Percentiles rank a stretch among this genome's conserved stretches.
Evolutionary conservation across 2,888 invertebrate species (phyloP).

Genomic region (Acronicta alni): DNA sequence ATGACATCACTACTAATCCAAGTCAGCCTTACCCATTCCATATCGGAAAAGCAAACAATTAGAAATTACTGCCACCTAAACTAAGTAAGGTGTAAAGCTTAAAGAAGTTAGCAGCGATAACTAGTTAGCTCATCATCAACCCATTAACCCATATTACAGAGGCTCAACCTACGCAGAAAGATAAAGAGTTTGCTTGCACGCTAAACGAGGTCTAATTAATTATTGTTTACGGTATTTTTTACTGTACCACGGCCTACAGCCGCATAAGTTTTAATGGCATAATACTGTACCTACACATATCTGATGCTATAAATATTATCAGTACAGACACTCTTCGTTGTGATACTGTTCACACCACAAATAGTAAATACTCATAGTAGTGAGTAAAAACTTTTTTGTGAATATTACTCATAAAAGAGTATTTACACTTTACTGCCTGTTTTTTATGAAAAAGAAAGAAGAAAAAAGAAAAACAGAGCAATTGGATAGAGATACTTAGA

Average conservation of each 20-base stretch:
- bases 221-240: conserved; percentile 56
- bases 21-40: neutral
- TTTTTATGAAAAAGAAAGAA: too few relatives aligned
- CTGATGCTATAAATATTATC: conserved; percentile 36
- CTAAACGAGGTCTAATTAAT: conserved; percentile 53
- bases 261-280: conserved; percentile 44
- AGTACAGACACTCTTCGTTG: conserved; percentile 12
- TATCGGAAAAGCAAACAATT: conserved; percentile 11
- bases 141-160: conserved; percentile 53
- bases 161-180: conserved; percentile 43
- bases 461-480: too few relatives aligned
- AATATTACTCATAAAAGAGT: too few relatives aligned
- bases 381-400: too few relatives aligned
- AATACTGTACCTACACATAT: conserved; percentile 41
- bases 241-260: conserved; percentile 25
- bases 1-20: too few relatives aligned
- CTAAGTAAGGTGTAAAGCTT: conserved; percentile 21
- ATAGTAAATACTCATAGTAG: too few relatives aligned
- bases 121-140: conserved; percentile 50
- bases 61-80: conserved; percentile 4
- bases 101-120: conserved; percentile 35
- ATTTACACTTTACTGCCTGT: too few relatives aligned
- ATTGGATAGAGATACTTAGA: too few relatives aligned
- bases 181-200: conserved; percentile 47
- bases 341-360: conserved; percentile 15